A percentile compares a stretch with the other conserved stretches of the same genome.
phyloP scores from a whole-genome alignment of 2,113 vertebrate genomes.

The Myrmecobius fasciatus region DNA sequence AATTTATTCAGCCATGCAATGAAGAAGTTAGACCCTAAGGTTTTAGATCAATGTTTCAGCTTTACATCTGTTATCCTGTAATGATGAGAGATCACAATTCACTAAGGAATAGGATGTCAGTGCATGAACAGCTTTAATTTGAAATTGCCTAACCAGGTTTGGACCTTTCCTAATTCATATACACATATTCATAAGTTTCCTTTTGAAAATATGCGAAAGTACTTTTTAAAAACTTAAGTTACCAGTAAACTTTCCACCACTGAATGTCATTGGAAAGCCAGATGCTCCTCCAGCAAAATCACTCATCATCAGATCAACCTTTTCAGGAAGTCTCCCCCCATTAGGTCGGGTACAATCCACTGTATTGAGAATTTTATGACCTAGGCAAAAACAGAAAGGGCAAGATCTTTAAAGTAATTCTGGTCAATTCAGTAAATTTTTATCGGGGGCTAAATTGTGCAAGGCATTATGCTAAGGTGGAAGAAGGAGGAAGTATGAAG shows the following conservation, averaged over 20 bases:
- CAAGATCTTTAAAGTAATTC: neutral
- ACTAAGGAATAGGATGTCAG: neutral
- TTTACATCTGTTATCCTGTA: neutral
- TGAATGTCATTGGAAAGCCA: constrained; percentile 90
- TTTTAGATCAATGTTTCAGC: neutral
- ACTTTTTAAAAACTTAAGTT: constrained; percentile 27
- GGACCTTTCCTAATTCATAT: neutral
- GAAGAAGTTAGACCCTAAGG: neutral
- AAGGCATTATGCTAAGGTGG: neutral
- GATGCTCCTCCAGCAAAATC: constrained; percentile 90
- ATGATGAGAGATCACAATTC: neutral
- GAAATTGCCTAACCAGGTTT: neutral
- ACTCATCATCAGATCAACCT: constrained; percentile 87
- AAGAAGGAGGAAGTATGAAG: too few species aligned
- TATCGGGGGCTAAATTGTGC: neutral
- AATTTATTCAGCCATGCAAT: neutral
- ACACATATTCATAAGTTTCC: too few species aligned
- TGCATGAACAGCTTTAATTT: neutral
- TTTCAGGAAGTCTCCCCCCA: constrained; percentile 82
- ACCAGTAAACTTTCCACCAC: constrained; percentile 88
- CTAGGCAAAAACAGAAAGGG: constrained; percentile 69
- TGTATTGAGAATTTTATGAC: constrained; percentile 89
- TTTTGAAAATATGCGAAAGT: neutral
- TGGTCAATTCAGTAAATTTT: neutral
- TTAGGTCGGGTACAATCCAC: constrained; percentile 91